Base-by-base conservation (phyloP, 2,113 vertebrate species). In the Papio anubis region DNA sequence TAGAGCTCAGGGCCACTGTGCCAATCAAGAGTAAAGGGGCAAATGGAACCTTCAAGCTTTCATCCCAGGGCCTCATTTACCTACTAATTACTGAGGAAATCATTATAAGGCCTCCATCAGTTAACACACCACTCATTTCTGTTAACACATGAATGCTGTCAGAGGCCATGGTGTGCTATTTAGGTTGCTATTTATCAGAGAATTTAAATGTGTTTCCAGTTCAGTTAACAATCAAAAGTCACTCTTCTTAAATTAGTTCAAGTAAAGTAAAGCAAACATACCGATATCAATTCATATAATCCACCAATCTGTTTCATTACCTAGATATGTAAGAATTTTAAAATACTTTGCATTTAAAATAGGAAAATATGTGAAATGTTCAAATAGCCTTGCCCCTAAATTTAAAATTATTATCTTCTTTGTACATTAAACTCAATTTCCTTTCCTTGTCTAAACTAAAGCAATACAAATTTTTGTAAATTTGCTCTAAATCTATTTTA, bases 81-180 rank as follows among this genome's bases (percentile, higher is more conserved):
- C 48, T 97, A 87, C 95, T 97, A 97, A 94, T 97, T 94, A 93
- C 93, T 92, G 73, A 94, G 80, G 78, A 94, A 93, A 92, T 96
- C 82, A 92, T 94, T 82, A 57, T 25, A 50, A 79, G 25, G 48
- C 9, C 43, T 82, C 95, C 82, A 70, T 93, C 78, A 88, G 93
- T 94, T 94, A 97, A 89, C 86, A 92, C 32, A 93, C 48, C 21
- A 78, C 88, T 96, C 78, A 94, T 78, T 96, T 90, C 64, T 91
- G 90, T 95, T 92, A 97, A 86, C 86, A 89, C 66, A 45, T 61
- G 96, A 97, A 83, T 40, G 86, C 92, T 94, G 82, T 92, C 95
- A 92, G 82, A 95, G 86, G 92, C 40, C 52, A n/a, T 43, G 43
- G 35, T 18, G 35, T 93, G 52, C 38, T 89, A 16, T 57, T 96